Percentiles rank a stretch among this genome's conserved stretches.
Conservation (phyloP, 2,797 vertebrate species). For the Labeo calbasu region DNA sequence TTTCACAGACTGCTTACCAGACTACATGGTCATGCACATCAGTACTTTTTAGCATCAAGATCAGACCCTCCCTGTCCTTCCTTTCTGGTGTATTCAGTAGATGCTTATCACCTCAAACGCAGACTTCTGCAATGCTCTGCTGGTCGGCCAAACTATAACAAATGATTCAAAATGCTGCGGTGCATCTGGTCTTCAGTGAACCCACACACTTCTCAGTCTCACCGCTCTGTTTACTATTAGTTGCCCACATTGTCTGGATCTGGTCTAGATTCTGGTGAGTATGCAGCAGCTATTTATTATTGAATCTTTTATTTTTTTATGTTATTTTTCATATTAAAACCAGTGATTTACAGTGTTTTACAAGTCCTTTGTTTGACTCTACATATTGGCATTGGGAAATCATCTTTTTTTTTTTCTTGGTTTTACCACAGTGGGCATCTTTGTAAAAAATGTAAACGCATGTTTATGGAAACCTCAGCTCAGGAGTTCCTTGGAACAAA, state of each 20-base stretch:
- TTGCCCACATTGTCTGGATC: neutral
- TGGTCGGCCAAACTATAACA: neutral
- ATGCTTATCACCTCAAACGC: neutral
- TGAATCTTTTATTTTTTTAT: neutral
- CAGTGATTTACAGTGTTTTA: neutral
- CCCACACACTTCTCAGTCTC: neutral
- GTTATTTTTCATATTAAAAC: neutral
- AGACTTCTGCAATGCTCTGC: neutral
- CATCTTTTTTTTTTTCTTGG: neutral
- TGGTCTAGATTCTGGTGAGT: neutral
- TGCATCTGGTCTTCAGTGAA: neutral
- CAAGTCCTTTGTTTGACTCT: neutral
- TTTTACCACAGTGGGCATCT: neutral
- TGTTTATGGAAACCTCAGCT: neutral
- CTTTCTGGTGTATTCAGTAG: neutral
- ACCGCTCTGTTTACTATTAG: neutral
- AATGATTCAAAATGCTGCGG: neutral
- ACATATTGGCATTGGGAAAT: too few relatives aligned
- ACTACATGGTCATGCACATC: neutral
- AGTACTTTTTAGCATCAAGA: neutral
- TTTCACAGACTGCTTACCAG: neutral
- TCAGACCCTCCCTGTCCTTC: neutral
- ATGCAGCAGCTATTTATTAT: neutral
- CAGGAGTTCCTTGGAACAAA: neutral
- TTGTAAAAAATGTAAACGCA: neutral